Percentiles rank a stretch among this genome's conserved stretches.
These are phyloP conservation scores for Mesopsocus fuscifrons DNA, from an alignment of 2,888 invertebrate species.

Conservation along the genomic window DNA sequence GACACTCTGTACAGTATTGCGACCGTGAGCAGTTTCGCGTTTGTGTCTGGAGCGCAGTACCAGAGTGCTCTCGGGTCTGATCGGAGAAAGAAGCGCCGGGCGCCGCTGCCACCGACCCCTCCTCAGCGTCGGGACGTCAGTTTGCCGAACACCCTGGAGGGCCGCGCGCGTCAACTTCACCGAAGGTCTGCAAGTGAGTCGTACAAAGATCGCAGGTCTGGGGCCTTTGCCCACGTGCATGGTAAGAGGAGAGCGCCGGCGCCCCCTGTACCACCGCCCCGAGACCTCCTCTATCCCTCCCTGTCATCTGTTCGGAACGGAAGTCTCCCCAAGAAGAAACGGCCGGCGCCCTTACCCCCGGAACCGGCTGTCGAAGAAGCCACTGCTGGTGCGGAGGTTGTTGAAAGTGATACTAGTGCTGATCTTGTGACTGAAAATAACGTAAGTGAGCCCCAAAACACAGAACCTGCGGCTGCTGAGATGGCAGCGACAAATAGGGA, in stretches of 20 bases:
- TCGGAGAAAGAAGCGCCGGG: constrained; percentile 25
- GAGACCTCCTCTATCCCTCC: constrained; percentile 10
- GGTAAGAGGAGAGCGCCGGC: constrained; percentile 56
- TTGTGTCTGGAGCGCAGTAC: constrained; percentile 36
- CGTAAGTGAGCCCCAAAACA: not conserved
- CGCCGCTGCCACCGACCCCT: constrained; percentile 27
- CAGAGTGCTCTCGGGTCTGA: constrained; percentile 17
- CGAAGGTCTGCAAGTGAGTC: constrained; percentile 42
- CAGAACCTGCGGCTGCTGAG: constrained; percentile 13
- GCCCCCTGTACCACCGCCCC: constrained; percentile 31
- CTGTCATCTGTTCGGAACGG: constrained; percentile 19
- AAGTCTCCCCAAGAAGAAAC: constrained; percentile 25
- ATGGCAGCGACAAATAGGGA: constrained; percentile 11
- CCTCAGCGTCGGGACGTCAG: constrained; percentile 15
- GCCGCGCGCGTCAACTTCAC: constrained; percentile 20
- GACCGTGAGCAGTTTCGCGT: constrained; percentile 53
- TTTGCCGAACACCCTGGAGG: constrained; percentile 17
- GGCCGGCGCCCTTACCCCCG: constrained; percentile 37
- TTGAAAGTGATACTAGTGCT: constrained; percentile 23
- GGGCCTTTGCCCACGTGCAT: constrained; percentile 42
- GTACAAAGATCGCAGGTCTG: constrained; percentile 35
- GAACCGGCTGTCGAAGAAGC: constrained; percentile 13
- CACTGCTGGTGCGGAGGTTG: constrained; percentile 14
- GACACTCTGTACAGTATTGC: constrained; percentile 51
- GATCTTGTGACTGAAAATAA: no score